These are phyloP conservation scores for Colistium nudipinnis DNA, from an alignment of 2,113 vertebrate genomes.

Conservation along the genomic window DNA sequence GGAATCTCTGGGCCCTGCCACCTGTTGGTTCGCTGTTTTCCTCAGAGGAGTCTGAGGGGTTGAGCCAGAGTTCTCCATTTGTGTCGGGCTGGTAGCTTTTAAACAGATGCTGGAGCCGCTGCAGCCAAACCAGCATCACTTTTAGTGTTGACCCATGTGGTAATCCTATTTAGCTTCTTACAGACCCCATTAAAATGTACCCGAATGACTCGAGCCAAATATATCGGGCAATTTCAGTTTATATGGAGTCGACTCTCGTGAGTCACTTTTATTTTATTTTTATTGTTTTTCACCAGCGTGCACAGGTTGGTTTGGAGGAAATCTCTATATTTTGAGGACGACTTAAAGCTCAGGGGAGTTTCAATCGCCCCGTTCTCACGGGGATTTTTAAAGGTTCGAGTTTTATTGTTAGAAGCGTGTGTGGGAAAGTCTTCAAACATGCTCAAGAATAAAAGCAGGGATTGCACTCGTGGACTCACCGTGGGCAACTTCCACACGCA, in stretches of 20 bases:
- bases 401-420: constrained; percentile 69
- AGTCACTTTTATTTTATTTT: constrained; percentile 67
- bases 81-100: constrained; percentile 70
- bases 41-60: constrained; percentile 44
- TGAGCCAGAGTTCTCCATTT: constrained; percentile 62
- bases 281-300: constrained; percentile 48
- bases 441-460: constrained; percentile 43
- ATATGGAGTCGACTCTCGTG: constrained; percentile 69
- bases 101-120: constrained; percentile 74
- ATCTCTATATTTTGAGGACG: constrained; percentile 66
- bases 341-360: constrained; percentile 60
- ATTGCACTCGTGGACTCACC: constrained; percentile 31
- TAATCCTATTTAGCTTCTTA: constrained; percentile 74
- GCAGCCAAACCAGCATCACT: constrained; percentile 80
- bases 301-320: constrained; percentile 69
- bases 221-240: constrained; percentile 79
- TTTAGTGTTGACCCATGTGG: constrained; percentile 80
- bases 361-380: constrained; percentile 37
- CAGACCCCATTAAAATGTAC: constrained; percentile 79
- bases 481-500: constrained; percentile 27
- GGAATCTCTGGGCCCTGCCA: constrained; percentile 52
- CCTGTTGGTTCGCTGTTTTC: constrained; percentile 59
- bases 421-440: constrained; percentile 67
- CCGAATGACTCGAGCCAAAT: constrained; percentile 73
- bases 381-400: constrained; percentile 67